These are phyloP conservation scores for Nymphicus hollandicus DNA, from an alignment of 2,113 vertebrate species.

Conservation along the genomic window DNA sequence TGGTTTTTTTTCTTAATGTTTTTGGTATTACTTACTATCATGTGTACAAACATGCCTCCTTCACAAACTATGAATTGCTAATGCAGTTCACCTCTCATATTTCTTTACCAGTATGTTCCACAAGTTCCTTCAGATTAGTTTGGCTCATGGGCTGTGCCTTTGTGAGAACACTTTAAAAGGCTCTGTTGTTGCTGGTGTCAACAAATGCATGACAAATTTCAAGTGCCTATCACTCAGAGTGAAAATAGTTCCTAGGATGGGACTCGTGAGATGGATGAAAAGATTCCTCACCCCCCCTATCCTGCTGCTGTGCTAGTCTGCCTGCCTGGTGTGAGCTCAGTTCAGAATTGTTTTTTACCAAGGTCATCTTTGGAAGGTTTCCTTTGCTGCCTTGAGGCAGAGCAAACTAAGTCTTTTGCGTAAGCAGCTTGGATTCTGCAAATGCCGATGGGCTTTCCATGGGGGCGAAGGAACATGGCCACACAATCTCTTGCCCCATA, in stretches of 20 bases:
- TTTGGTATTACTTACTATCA: background rate
- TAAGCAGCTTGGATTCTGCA: background rate
- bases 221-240: background rate
- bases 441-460: background rate
- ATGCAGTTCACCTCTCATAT: background rate
- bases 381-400: background rate
- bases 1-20: background rate
- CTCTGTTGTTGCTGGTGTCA: background rate
- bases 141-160: background rate
- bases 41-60: background rate
- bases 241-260: background rate
- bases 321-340: background rate
- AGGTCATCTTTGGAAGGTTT: background rate
- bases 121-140: background rate
- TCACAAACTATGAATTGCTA: background rate
- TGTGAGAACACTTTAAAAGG: background rate
- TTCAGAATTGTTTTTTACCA: background rate
- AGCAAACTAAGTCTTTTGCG: background rate
- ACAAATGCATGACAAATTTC: background rate
- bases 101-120: background rate
- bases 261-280: background rate
- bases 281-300: background rate
- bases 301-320: background rate
- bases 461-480: background rate
- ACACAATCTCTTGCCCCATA: background rate